Conservation (phyloP, 2,797 vertebrate species). For the Malurus leucopterus region DNA sequence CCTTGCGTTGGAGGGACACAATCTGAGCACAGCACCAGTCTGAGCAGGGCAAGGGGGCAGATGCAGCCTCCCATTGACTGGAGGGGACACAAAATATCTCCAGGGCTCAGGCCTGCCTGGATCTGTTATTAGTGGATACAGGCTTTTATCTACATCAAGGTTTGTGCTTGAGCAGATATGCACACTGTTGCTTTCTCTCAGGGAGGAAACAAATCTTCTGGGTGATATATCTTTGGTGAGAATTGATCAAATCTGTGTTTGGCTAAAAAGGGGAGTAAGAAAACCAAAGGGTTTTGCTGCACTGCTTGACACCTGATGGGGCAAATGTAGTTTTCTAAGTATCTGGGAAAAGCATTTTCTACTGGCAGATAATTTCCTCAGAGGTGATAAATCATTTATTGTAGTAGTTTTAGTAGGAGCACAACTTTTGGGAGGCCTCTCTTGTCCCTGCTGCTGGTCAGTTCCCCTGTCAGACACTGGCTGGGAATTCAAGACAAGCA, state of each 20-base stretch:
- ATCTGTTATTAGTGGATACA: not conserved
- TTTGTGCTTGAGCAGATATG: not conserved
- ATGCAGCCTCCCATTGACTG: rapidly evolving
- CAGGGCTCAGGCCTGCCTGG: not conserved
- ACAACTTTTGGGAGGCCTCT: not conserved
- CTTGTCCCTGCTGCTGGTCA: not conserved
- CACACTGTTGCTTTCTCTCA: not conserved
- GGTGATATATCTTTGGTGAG: not conserved
- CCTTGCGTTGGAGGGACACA: not conserved
- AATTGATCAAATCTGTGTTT: not conserved
- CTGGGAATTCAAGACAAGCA: not conserved
- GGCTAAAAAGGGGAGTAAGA: not conserved
- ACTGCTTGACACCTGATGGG: not conserved
- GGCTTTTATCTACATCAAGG: not conserved
- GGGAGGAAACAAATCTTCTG: not conserved
- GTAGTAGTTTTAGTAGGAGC: not conserved
- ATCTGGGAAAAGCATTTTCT: not conserved
- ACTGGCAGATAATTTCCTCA: not conserved
- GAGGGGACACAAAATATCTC: not conserved
- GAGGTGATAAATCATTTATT: not conserved
- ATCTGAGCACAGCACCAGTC: rapidly evolving
- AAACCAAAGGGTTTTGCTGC: rapidly evolving
- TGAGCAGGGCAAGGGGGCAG: rapidly evolving
- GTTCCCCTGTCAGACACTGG: not conserved
- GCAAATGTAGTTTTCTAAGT: not conserved